Conservation (phyloP, 2,797 vertebrate species). For the Takifugu ocellatus region DNA sequence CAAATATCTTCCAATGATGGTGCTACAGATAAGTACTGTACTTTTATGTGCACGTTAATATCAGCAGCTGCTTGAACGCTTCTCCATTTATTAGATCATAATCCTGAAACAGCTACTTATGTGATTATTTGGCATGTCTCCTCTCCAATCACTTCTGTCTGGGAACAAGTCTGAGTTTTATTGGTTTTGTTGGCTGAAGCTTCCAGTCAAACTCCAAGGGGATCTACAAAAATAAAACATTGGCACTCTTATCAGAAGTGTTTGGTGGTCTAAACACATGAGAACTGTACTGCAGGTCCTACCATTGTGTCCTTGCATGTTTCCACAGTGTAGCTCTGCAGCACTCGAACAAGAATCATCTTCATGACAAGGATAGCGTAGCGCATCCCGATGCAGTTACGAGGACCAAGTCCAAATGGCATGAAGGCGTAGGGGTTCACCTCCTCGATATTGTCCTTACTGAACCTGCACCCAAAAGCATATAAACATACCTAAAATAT, state of each 20-base stretch:
- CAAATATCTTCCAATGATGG: neutral
- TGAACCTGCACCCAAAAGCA: constrained; percentile 74
- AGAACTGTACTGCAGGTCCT: constrained; percentile 3
- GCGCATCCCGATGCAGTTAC: constrained; percentile 84
- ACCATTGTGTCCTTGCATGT: constrained; percentile 80
- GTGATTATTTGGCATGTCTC: neutral
- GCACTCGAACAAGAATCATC: constrained; percentile 52
- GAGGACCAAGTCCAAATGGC: constrained; percentile 83
- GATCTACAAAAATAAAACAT: constrained; percentile 42
- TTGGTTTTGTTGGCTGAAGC: constrained; percentile 26
- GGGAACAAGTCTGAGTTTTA: constrained; percentile 58
- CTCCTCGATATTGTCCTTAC: constrained; percentile 68
- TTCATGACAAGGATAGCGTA: constrained; percentile 81
- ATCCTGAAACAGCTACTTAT: too few species aligned
- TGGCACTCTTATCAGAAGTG: neutral
- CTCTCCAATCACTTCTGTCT: constrained; percentile 28
- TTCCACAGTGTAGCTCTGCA: constrained; percentile 78
- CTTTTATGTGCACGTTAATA: too few species aligned
- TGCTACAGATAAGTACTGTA: too few species aligned
- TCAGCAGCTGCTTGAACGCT: too few species aligned
- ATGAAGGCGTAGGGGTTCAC: constrained; percentile 75
- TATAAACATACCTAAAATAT: too few species aligned
- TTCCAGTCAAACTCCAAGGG: constrained; percentile 46
- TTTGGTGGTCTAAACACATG: neutral
- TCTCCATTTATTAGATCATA: too few species aligned